A percentile compares a stretch with the other conserved stretches of the same genome.
Evolutionary conservation across 2,797 vertebrate species (phyloP).

Genomic region (Tokudaia muenninki): DNA sequence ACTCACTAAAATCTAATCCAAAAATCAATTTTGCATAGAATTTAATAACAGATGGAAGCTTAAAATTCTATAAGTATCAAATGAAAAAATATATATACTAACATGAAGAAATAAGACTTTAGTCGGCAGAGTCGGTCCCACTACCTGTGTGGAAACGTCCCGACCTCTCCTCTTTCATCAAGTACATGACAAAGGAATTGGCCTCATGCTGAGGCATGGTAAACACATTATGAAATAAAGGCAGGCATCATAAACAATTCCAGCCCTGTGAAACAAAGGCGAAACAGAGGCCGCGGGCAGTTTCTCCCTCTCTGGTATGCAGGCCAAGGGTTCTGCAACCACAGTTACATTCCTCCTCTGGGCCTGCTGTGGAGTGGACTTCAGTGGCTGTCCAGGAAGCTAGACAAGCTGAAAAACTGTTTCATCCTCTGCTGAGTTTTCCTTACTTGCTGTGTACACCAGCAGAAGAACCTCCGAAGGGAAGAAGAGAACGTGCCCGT

Average conservation of each 20-base stretch:
- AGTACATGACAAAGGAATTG: background rate
- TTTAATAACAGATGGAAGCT: conserved; percentile 81
- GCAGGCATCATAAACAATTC: conserved; percentile 19
- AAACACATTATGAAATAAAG: conserved; percentile 67
- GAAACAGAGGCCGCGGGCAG: background rate
- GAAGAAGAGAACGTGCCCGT: background rate
- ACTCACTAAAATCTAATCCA: conserved; percentile 76
- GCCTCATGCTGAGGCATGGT: conserved; percentile 62
- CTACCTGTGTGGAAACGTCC: conserved; percentile 27
- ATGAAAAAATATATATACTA: conserved; percentile 49
- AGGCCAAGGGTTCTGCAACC: background rate
- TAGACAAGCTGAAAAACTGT: background rate
- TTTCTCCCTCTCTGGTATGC: background rate
- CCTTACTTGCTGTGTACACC: background rate
- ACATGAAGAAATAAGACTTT: background rate
- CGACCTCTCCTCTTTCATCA: conserved; percentile 42
- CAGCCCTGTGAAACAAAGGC: conserved; percentile 4
- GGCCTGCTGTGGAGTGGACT: background rate
- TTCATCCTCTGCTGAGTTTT: background rate
- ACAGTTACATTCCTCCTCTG: background rate
- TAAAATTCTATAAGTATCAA: conserved; percentile 49
- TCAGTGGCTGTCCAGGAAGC: background rate
- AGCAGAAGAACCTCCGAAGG: conserved; percentile 9
- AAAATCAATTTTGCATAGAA: conserved; percentile 75
- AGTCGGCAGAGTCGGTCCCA: background rate